Base-by-base conservation (phyloP, 2,888 invertebrate genomes). In the Clistopyga incitator region DNA sequence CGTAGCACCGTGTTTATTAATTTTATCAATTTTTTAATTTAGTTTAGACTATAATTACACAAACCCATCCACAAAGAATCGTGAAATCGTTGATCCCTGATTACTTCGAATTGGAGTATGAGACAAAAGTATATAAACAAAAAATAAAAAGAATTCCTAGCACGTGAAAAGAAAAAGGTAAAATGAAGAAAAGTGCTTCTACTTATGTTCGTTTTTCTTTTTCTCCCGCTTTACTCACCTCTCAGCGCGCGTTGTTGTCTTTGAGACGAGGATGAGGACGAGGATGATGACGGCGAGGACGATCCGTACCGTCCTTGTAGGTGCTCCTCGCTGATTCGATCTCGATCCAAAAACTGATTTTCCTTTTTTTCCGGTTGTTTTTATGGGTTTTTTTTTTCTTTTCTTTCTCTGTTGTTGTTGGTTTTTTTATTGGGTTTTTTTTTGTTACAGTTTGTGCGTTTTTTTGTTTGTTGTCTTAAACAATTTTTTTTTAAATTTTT, bases 231-330 rank as follows among this genome's bases (percentile, higher is more conserved):
- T 78, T 84, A 84, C 84, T 84, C 70, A 84, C 84, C 70, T 74
- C 56, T 74, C 64, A 59, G 56, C 64, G 50, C 56, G 50, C 54
- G 72, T 18, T 85, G 85, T 85, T 86, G 71, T 85, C 85, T 85
- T 78, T 81, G 72, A 68, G 81, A 77, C 82, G 84, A 87, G 85
- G 84, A 77, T 78, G 85, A 81, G 84, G 86, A 84, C 87, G 85
- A 87, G 86, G 82, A 86, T 81, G 90, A 89, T 86, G 81, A 85
- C 83, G 88, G 79, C 78, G 82, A 82, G 71, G 81, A 84, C 81
- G 84, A 78, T 75, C 64, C 84, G 84, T 78, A 74, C 74, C 56
- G 67, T 77, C 61, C 76, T 54, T 61, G 78, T 78, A 47, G 52
- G 11, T 50, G 74, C 78, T 84, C 29, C 74, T 72, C 34, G 74